Base-by-base conservation (phyloP, 2,113 vertebrate species). In the Elephas maximus region DNA sequence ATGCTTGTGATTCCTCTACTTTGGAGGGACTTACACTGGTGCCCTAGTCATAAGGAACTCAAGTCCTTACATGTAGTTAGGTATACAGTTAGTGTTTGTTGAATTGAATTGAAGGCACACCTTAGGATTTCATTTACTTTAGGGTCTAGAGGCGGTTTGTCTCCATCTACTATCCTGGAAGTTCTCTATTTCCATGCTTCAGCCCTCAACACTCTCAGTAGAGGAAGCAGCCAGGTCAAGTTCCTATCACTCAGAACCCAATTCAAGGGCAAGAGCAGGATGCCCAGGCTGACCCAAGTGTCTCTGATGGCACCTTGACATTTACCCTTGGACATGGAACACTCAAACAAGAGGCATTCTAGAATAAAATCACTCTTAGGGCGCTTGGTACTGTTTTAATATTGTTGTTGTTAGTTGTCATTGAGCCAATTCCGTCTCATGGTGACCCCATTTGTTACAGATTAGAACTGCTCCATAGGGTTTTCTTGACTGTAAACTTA, bases 1-100 rank as follows among this genome's bases (percentile, higher is more conserved):
- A 74, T 93, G 67, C 81, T 67, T 85, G 71, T 93, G 74, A 80
- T 84, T 93, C 77, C 60, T 95, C 41, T 91, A 2, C 78, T 79
- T 62, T 77, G 89, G 48, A 78, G 30, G 67, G 67, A 90, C 24
- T 81, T 86, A 76, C 21, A 26, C 15, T 62, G 60, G n/a, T 89
- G 26, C 44, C 62, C 67, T 51, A 20, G 15, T 93, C 88, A 89
- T 65, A n/a, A 62, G 53, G 48, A 92, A 57, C 60, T 44, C 4
- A 65, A 48, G 57, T 80, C 88, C 78, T 71, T 73, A 73, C n/a
- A 65, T 48, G 88, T 45, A 94, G 71, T 85, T 65, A 73, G 51
- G 79, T 33, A 48, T 60, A 65, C 8, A 26, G 88, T 51, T 67
- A 23, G 28, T 82, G 41, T 73, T 85, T 80, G 30, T 74, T 91